Base-by-base conservation (phyloP, 2,888 invertebrate species). In the Chromoteleia sp. region DNA sequence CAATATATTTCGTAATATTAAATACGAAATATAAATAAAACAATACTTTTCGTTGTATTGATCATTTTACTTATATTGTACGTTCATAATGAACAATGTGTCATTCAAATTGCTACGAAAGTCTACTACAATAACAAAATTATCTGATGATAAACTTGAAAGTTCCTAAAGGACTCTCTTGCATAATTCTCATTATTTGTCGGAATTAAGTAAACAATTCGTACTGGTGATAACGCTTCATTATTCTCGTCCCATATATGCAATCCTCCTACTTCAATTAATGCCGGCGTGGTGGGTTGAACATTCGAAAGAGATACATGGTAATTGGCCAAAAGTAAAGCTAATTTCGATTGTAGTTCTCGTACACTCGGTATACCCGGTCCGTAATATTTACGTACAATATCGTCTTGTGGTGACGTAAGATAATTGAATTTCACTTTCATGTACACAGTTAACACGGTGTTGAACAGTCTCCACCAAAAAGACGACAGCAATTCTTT, bases 231-330 rank as follows among this genome's bases (percentile, higher is more conserved):
- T 21, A 70, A 25, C 36, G 54, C 12, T 0, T 63, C 17, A 12
- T 81, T 36, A 3, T 76, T 86, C 2, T 88, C 88, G 0, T 91
- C 88, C 0, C 83, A 83, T 4, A 94, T 92, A 78, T 94, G 94
- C 67, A 94, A 88, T 30, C 94, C 94, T 7, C 93, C 94, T 4
- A 94, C 92, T 54, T 93, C 92, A 10, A 94, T 88, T 82, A 93
- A 87, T 1, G 91, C 92, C 0, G 93, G 89, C 0, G 92, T 89
- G 0, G 87, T 86, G 1, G 94, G 93, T 39, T 91, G 90, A 5
- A 92, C 84, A 0, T 92, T 92, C 39, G 92, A 92, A 17, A 94
- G 73, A 0, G 92, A 91, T 21, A 91, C 89, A 87, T 94, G 92
- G 70, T 93, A 92, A 87, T 94, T 94, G 0, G 92, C 83, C 41